Percentiles rank a stretch among this genome's conserved stretches.
phyloP scores from a whole-genome alignment of 1,140 invertebrate species.

The Phymastichus coffea region DNA sequence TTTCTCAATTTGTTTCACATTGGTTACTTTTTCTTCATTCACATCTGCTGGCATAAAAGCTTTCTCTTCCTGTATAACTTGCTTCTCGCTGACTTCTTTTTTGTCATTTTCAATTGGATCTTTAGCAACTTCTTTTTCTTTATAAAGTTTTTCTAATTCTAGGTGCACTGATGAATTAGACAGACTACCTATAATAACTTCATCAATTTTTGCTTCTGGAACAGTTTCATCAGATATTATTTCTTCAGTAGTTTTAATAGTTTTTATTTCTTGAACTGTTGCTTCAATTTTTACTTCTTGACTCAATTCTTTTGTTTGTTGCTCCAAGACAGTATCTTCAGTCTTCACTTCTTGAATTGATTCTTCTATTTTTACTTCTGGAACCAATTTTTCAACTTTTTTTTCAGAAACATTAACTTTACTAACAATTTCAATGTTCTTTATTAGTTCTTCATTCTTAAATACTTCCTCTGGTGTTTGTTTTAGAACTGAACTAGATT shows the following conservation, averaged over 20 bases:
- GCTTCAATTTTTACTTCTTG: too few species aligned
- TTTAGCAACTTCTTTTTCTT: slow-evolving; percentile 26
- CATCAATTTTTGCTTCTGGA: background rate
- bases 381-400: background rate
- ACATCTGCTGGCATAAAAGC: background rate
- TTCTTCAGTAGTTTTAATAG: too few species aligned
- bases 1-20: background rate
- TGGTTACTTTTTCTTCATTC: background rate
- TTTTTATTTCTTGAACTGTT: too few species aligned
- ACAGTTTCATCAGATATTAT: too few species aligned
- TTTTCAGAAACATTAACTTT: too few species aligned
- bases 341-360: background rate
- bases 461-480: background rate
- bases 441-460: too few species aligned
- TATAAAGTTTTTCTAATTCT: background rate
- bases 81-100: slow-evolving; percentile 33
- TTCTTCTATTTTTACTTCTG: background rate
- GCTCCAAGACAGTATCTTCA: background rate
- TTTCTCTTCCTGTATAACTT: slow-evolving; percentile 7
- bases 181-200: too few species aligned
- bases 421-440: background rate
- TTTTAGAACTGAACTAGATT: slow-evolving; percentile 13
- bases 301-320: too few species aligned
- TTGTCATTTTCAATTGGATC: slow-evolving; percentile 28
- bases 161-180: background rate